Evolutionary conservation across 1,140 invertebrate species (phyloP).

Genomic region (Dendrolimus punctatus): DNA sequence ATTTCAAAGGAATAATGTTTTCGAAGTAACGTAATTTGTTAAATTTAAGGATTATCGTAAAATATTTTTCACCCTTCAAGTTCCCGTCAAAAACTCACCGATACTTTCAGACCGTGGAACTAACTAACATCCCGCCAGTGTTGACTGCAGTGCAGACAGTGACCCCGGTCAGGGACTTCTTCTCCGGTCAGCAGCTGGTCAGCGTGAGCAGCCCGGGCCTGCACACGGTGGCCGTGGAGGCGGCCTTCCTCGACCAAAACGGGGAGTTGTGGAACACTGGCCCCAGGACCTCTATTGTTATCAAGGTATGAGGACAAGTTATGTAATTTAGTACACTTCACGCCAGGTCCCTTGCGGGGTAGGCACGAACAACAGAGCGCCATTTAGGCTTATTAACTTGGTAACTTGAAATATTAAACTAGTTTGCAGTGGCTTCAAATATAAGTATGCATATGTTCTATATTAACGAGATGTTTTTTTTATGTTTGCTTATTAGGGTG

Average conservation of each 20-base stretch:
- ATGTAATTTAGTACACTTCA: too few relatives aligned
- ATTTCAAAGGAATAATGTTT: too few relatives aligned
- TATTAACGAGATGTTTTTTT: too few relatives aligned
- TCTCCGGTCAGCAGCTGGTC: conserved; percentile 81
- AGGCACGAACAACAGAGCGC: too few relatives aligned
- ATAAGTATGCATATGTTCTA: too few relatives aligned
- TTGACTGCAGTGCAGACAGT: conserved; percentile 73
- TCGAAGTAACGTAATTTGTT: too few relatives aligned
- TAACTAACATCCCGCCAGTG: conserved; percentile 40
- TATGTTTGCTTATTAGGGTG: too few relatives aligned
- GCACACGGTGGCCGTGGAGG: conserved; percentile 75
- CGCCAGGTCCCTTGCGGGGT: too few relatives aligned
- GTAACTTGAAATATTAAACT: too few relatives aligned
- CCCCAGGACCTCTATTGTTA: conserved; percentile 73
- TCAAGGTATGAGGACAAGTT: conserved; percentile 70
- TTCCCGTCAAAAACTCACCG: background rate
- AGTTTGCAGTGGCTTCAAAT: too few relatives aligned
- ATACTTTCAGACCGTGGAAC: conserved; percentile 38
- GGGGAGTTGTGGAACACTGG: conserved; percentile 81
- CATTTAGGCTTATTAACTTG: too few relatives aligned
- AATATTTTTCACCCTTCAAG: background rate
- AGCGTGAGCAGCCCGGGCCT: conserved; percentile 67
- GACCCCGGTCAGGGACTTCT: conserved; percentile 83
- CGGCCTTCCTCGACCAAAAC: conserved; percentile 77
- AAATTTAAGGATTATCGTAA: too few relatives aligned